Conservation (phyloP, 1,140 invertebrate genomes). For the Bombyx mandarina region DNA sequence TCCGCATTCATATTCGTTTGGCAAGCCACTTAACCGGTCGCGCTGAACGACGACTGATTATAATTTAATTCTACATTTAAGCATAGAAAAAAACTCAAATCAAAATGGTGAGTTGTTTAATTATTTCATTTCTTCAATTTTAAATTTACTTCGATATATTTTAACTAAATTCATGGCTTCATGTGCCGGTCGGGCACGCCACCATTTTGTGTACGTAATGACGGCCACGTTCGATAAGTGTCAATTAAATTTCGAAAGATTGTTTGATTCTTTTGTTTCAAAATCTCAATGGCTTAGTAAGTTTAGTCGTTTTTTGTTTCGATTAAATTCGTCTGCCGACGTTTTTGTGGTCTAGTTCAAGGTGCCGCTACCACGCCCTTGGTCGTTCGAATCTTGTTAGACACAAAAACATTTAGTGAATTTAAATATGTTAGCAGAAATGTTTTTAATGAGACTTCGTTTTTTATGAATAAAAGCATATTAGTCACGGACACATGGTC, state of each 20-base stretch:
- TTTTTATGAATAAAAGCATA: too few relatives aligned
- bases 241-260: neutral
- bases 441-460: too few relatives aligned
- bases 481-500: too few relatives aligned
- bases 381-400: too few relatives aligned
- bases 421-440: too few relatives aligned
- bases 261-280: neutral
- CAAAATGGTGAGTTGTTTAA: constrained; percentile 59
- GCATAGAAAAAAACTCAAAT: constrained; percentile 49
- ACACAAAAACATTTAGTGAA: too few relatives aligned
- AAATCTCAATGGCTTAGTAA: neutral
- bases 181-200: constrained; percentile 44
- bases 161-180: constrained; percentile 8
- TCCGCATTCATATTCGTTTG: constrained; percentile 51
- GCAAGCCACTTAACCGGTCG: constrained; percentile 66
- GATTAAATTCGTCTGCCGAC: neutral
- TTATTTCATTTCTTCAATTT: constrained; percentile 11
- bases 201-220: constrained; percentile 47
- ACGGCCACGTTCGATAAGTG: constrained; percentile 11
- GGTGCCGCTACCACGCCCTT: constrained; percentile 16
- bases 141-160: constrained; percentile 1
- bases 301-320: neutral
- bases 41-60: constrained; percentile 67
- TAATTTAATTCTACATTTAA: constrained; percentile 54
- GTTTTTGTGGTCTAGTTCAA: constrained; percentile 7